Base-by-base conservation (phyloP, 2,888 invertebrate genomes). In the Baccha elongata region DNA sequence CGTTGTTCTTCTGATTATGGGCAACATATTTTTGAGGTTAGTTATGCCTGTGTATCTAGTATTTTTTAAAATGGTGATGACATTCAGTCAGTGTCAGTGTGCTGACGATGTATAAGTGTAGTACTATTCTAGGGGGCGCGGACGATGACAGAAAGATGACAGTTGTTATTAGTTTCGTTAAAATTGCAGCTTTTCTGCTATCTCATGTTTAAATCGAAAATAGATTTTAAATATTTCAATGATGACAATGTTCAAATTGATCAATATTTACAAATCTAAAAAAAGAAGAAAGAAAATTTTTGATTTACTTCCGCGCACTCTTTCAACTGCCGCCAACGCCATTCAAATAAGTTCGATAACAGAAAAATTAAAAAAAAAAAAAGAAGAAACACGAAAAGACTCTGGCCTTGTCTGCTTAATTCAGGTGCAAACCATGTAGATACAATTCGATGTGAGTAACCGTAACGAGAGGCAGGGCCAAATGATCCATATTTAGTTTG, bases 401-500 rank as follows among this genome's bases (percentile, higher is more conserved):
- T 58, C 37, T 50, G 32, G 62, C 62, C 50, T 71, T 64, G 37
- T 29, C 46, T 37, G 23, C 23, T 40, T 46, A 50, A 29, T 62
- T 53, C 76, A 81, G 81, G 81, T 81, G 71, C 52, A 74, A 73
- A 21, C 23, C 23, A 40, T 58, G 21, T 40, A 58, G 40, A 40
- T 62, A 10, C 13, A 10, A 7, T 5, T 3, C 1, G 5, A 46
- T 46, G 44, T 13, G 15, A 29, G 62, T n/a, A 46, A 62, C 29
- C 29, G 29, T 40, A 46, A 42, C 53, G 35, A 32, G 62, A 80
- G 64, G 60, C 83, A 86, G 84, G 85, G 84, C 84, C 78, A 85
- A 85, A 62, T 72, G 76, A 67, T 85, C 85, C 85, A 85, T 85
- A 81, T 86, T 86, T 85, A 86, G 86, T 81, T 78, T 84, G 85